Base-by-base conservation (phyloP, 2,797 vertebrate genomes). In the Coracias cyanogaster region DNA sequence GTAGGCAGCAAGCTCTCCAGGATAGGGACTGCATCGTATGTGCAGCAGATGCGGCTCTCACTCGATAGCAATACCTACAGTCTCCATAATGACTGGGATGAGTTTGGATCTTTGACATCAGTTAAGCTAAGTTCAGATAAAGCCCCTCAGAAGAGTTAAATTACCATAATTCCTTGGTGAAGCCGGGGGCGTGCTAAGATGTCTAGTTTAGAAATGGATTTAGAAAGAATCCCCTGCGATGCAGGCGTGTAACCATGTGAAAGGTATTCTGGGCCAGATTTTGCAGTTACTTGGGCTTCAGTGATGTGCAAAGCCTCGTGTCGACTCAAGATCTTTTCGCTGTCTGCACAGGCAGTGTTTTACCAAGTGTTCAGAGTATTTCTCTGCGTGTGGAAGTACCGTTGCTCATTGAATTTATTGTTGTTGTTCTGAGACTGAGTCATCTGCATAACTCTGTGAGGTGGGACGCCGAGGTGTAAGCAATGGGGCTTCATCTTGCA, bases 1-100 rank as follows among this genome's bases (percentile, higher is more conserved):
- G 3, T 4, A 19, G 62, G 29, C 54, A 71, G 11, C 0, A 0
- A 88, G 33, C 52, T 26, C 25, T 29, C 13, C 0, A 0, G 52
- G 39, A 8, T 8, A 19, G 65, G 54, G 31, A 22, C 58, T n/a
- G 19, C 54, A 6, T 16, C 1, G 0, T 15, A 3, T 6, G 31
- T 25, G 67, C 48, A 48, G 88, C 76, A 81, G 48, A 52, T 64
- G 45, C 2, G 13, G 35, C 48, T 89, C 60, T 48, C 4, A 4
- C 17, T 87, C 0, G 0, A 41, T 28, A 55, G 37, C 10, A 6
- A 18, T 39, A 49, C 78, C 66, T 79, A 2, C 14, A 25, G 11
- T 31, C 29, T 72, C 61, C n/a, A 3, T 24, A 43, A 16, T 41
- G 43, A 57, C 5, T 14, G 46, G 25, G 15, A 21, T 62, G 43